Percentiles rank a stretch among this genome's conserved stretches.
phyloP scores from a whole-genome alignment of 2,888 invertebrate species.

The Uloborus plumipes region DNA sequence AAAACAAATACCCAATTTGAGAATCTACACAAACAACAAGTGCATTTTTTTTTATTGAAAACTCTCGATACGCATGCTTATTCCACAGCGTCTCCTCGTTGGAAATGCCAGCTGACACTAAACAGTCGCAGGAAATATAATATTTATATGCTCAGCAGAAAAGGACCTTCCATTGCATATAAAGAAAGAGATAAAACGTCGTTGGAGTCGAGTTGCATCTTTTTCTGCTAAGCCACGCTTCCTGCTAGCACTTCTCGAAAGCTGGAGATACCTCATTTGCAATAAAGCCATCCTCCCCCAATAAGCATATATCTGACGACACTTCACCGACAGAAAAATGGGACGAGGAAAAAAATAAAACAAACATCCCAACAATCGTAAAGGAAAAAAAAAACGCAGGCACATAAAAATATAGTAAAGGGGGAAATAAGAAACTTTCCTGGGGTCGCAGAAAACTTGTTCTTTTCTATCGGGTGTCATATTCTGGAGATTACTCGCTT shows the following conservation, averaged over 20 bases:
- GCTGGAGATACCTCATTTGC: constrained; percentile 52
- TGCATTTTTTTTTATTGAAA: too few species aligned
- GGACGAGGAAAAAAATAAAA: not conserved
- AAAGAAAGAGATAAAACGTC: too few species aligned
- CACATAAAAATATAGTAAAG: constrained; percentile 54
- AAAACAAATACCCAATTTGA: too few species aligned
- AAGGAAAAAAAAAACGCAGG: constrained; percentile 24
- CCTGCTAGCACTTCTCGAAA: not conserved
- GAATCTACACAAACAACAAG: too few species aligned
- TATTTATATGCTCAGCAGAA: too few species aligned
- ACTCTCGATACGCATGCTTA: too few species aligned
- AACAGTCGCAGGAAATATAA: too few species aligned
- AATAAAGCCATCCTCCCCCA: constrained; percentile 39
- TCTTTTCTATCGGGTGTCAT: constrained; percentile 57
- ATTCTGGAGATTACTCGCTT: constrained; percentile 54
- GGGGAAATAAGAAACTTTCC: constrained; percentile 20
- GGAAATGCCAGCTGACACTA: too few species aligned
- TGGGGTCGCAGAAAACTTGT: constrained; percentile 27
- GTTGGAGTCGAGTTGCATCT: too few species aligned
- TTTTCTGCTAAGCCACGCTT: too few species aligned
- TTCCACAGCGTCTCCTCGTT: too few species aligned
- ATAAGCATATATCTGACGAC: constrained; percentile 13
- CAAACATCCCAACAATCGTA: constrained; percentile 43
- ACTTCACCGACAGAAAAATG: constrained; percentile 1
- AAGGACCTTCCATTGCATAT: too few species aligned